phyloP scores from a whole-genome alignment of 1,140 invertebrate species.

The Ceratina japonica region DNA sequence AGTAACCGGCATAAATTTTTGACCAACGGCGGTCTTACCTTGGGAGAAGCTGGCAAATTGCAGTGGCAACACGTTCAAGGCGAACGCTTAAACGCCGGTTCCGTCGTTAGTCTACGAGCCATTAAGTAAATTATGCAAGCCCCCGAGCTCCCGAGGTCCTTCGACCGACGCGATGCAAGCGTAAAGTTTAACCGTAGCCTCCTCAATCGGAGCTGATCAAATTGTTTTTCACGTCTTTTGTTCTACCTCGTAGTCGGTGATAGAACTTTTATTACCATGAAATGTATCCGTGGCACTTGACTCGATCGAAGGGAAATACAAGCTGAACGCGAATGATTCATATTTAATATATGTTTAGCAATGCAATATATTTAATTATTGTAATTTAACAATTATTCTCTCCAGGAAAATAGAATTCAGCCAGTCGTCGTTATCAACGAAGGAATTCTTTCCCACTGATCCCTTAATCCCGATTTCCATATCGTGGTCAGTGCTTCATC shows the following conservation, averaged over 20 bases:
- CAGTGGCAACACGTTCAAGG: conserved; percentile 19
- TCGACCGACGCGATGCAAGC: conserved; percentile 44
- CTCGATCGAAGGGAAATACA: conserved; percentile 13
- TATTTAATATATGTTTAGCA: background rate
- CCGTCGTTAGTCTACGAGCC: conserved; percentile 62
- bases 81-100: conserved; percentile 52
- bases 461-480: background rate
- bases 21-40: background rate
- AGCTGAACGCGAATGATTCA: background rate
- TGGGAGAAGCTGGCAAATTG: conserved; percentile 20
- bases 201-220: conserved; percentile 56
- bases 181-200: conserved; percentile 56
- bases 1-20: conserved; percentile 42
- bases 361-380: too few species aligned
- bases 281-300: conserved; percentile 14
- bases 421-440: background rate
- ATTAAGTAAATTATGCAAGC: conserved; percentile 63
- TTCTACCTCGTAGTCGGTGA: too few species aligned
- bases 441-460: background rate
- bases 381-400: background rate
- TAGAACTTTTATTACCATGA: conserved; percentile 19
- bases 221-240: conserved; percentile 50
- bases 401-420: background rate
- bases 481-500: background rate
- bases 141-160: conserved; percentile 28